phyloP scores from a whole-genome alignment of 2,797 vertebrate species.

The Mycteria americana region DNA sequence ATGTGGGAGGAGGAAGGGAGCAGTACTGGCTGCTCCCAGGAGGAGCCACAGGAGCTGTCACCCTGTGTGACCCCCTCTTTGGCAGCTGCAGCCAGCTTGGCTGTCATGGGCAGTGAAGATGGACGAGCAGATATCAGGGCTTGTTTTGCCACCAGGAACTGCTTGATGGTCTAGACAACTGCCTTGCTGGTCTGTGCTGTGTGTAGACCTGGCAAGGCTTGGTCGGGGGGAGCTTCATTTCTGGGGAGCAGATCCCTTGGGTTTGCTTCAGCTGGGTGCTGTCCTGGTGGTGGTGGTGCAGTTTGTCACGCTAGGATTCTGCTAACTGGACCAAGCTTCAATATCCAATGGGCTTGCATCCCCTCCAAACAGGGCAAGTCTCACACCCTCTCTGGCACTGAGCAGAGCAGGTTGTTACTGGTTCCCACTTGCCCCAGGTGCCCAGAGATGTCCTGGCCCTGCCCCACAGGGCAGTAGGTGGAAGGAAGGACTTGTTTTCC shows the following conservation, averaged over 20 bases:
- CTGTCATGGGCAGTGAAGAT: not conserved
- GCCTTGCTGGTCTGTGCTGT: not conserved
- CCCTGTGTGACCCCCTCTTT: not conserved
- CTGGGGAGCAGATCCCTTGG: not conserved
- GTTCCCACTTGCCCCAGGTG: not conserved
- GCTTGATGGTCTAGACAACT: not conserved
- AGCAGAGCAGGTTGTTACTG: not conserved
- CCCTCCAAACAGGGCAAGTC: not conserved
- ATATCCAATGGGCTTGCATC: not conserved
- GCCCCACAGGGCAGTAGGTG: not conserved
- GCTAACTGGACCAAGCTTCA: not conserved
- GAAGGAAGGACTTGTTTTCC: not conserved
- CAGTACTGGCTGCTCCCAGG: not conserved
- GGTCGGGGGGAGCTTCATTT: not conserved
- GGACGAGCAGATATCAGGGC: not conserved
- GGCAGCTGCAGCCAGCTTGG: not conserved
- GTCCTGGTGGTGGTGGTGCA: not conserved
- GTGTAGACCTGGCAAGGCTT: not conserved
- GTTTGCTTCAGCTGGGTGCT: not conserved
- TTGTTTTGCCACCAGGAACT: not conserved
- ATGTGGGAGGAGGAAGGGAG: not conserved
- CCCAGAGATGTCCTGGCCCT: not conserved
- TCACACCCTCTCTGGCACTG: not conserved
- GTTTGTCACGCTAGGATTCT: not conserved
- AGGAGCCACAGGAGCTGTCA: not conserved